Percentiles rank a stretch among this genome's conserved stretches.
phyloP scores from a whole-genome alignment of 1,140 invertebrate species.

The Achroia grisella region DNA sequence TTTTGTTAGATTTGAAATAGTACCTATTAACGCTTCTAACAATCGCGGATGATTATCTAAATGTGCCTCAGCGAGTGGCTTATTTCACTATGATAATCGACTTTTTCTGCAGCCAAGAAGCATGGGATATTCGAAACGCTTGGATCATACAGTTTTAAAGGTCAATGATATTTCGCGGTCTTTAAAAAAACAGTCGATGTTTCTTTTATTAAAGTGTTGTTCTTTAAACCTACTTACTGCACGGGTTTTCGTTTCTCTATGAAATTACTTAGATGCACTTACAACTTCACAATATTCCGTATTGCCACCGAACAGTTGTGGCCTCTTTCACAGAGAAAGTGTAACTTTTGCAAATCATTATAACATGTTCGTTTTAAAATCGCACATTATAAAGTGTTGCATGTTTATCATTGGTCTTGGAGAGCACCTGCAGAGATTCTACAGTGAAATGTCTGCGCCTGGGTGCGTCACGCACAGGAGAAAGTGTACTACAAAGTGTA shows the following conservation, averaged over 20 bases:
- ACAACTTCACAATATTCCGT: conserved; percentile 2
- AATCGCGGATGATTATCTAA: conserved; percentile 15
- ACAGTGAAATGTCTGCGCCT: conserved; percentile 45
- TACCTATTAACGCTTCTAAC: conserved; percentile 14
- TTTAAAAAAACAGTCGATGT: conserved; percentile 16
- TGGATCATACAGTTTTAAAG: conserved; percentile 11
- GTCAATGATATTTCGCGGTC: conserved; percentile 25
- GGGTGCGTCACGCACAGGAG: conserved; percentile 58
- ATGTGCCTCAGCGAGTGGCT: conserved; percentile 11
- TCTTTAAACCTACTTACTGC: conserved; percentile 24
- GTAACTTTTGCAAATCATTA: conserved; percentile 19
- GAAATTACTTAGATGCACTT: neutral
- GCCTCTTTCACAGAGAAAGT: conserved; percentile 20
- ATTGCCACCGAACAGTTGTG: neutral
- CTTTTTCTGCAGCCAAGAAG: conserved; percentile 6
- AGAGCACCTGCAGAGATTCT: conserved; percentile 30
- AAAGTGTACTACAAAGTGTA: conserved; percentile 64
- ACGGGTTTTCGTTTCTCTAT: conserved; percentile 3
- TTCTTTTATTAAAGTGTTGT: conserved; percentile 9
- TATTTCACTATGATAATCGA: conserved; percentile 13
- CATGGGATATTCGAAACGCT: neutral
- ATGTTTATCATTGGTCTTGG: conserved; percentile 18
- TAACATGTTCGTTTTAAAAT: conserved; percentile 7
- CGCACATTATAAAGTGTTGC: conserved; percentile 22
- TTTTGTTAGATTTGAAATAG: conserved; percentile 19